phyloP scores from a whole-genome alignment of 2,797 vertebrate species.

The Heterohyrax brucei region DNA sequence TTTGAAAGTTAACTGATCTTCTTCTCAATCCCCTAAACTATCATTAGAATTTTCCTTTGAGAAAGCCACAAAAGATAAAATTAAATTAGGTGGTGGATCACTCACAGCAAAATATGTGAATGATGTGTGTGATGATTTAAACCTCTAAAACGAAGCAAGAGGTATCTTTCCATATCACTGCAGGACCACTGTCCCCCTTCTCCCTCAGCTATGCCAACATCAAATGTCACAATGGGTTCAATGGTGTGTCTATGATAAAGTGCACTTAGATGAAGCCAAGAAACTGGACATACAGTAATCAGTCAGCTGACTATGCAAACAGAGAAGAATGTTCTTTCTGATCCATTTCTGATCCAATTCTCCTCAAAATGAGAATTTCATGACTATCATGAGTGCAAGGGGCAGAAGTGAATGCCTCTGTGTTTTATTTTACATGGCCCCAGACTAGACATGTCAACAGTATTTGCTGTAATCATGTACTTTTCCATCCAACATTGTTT shows the following conservation, averaged over 20 bases:
- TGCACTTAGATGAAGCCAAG: neutral
- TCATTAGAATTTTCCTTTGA: slow-evolving; percentile 67
- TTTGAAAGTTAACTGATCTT: slow-evolving; percentile 38
- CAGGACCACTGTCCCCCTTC: neutral
- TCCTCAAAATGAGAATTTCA: slow-evolving; percentile 24
- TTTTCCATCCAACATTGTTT: neutral
- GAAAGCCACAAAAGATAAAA: slow-evolving; percentile 55
- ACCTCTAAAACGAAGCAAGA: slow-evolving; percentile 6
- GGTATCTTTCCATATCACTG: neutral
- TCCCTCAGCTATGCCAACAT: neutral
- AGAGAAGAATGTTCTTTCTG: slow-evolving; percentile 52
- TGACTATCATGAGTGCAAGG: neutral
- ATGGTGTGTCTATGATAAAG: neutral
- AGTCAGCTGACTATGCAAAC: neutral
- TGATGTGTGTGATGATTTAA: neutral
- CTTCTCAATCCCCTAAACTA: slow-evolving; percentile 54
- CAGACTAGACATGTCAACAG: neutral
- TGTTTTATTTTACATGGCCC: neutral
- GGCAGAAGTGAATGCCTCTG: neutral
- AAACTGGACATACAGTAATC: neutral
- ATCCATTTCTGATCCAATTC: slow-evolving; percentile 28
- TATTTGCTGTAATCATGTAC: neutral
- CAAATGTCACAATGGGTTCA: neutral
- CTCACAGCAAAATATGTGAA: neutral
- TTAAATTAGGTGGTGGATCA: slow-evolving; percentile 28